Percentiles rank a stretch among this genome's conserved stretches.
phyloP scores from a whole-genome alignment of 2,888 invertebrate genomes.

The Acholoe squamosa region DNA sequence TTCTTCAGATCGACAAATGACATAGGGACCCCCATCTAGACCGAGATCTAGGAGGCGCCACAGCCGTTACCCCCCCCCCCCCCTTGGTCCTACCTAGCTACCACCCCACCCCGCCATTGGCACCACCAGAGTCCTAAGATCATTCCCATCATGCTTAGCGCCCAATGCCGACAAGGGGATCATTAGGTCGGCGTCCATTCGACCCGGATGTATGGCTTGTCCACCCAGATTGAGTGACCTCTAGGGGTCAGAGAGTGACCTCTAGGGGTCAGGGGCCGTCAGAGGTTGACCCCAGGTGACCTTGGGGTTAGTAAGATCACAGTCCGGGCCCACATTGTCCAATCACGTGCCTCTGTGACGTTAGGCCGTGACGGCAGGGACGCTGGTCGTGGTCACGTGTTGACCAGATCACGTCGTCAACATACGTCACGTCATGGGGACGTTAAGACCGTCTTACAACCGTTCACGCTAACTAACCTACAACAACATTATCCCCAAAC shows the following conservation, averaged over 20 bases:
- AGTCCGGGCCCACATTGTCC: neutral
- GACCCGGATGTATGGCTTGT: neutral
- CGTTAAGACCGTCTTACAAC: too few species aligned
- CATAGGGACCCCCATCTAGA: too few species aligned
- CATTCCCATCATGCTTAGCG: slow-evolving; percentile 29
- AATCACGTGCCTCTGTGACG: neutral
- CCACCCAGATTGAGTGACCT: slow-evolving; percentile 49
- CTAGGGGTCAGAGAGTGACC: neutral
- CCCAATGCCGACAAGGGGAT: neutral
- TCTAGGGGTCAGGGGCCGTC: neutral
- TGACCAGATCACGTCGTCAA: neutral
- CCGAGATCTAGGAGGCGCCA: too few species aligned
- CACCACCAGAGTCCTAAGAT: neutral
- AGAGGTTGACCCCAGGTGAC: too few species aligned
- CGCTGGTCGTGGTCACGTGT: neutral
- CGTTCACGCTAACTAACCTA: too few species aligned
- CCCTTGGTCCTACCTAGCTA: too few species aligned
- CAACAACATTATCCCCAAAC: too few species aligned
- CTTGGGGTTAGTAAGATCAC: too few species aligned
- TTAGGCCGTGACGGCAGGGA: neutral
- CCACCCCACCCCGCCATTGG: too few species aligned
- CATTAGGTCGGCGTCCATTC: slow-evolving; percentile 11
- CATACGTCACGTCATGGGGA: neutral
- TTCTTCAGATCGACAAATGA: too few species aligned
- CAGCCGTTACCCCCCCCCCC: too few species aligned